A percentile compares a stretch with the other conserved stretches of the same genome.
phyloP scores from a whole-genome alignment of 2,113 vertebrate species.

The Chaetodon trifascialis region DNA sequence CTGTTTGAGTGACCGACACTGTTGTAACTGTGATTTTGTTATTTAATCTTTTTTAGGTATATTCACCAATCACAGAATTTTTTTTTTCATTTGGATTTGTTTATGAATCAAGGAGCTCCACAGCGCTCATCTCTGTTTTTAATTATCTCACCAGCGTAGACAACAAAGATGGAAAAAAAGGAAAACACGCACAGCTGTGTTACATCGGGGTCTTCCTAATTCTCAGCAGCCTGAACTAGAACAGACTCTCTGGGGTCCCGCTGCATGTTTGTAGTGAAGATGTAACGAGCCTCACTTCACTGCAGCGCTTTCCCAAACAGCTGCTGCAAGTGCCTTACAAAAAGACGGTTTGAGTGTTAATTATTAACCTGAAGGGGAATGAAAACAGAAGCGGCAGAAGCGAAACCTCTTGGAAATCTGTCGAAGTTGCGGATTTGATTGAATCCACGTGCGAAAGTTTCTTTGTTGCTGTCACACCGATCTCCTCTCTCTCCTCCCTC shows the following conservation, averaged over 20 bases:
- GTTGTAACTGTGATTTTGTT: too few relatives aligned
- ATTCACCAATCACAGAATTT: too few relatives aligned
- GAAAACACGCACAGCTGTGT: slow-evolving; percentile 26
- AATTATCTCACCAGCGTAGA: slow-evolving; percentile 12
- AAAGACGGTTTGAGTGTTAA: not conserved
- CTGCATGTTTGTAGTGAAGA: not conserved
- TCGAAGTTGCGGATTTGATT: not conserved
- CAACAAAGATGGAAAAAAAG: not conserved
- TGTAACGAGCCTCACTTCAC: not conserved
- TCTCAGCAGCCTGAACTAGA: slow-evolving; percentile 24
- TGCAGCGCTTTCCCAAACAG: not conserved
- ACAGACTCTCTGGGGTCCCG: slow-evolving; percentile 14
- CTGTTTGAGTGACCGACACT: too few relatives aligned
- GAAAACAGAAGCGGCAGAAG: not conserved
- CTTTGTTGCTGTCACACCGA: not conserved
- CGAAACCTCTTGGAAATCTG: not conserved
- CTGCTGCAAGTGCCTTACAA: not conserved
- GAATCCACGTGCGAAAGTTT: not conserved
- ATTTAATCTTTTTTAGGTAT: too few relatives aligned
- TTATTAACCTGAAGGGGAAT: not conserved
- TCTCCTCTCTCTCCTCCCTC: not conserved
- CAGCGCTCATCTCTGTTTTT: not conserved
- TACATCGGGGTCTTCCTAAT: slow-evolving; percentile 18
- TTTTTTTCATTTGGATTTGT: too few relatives aligned
- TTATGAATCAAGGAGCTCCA: not conserved